phyloP scores from a whole-genome alignment of 2,888 invertebrate genomes.

The Girardia tigrina region DNA sequence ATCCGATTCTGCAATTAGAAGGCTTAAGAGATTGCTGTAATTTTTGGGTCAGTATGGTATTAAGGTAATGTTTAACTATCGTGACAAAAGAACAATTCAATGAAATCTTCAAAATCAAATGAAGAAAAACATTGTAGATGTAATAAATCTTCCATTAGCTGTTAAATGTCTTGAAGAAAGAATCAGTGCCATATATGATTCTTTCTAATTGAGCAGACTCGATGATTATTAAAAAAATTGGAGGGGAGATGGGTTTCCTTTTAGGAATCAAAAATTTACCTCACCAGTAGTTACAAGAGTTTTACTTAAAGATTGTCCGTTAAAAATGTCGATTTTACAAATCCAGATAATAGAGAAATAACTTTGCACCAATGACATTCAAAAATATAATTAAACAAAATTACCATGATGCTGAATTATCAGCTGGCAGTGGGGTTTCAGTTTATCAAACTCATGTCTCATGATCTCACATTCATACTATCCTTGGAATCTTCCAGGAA shows the following conservation, averaged over 20 bases:
- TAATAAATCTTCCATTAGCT: background rate
- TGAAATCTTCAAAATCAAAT: background rate
- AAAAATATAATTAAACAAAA: too few species aligned
- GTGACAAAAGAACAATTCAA: background rate
- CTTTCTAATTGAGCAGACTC: background rate
- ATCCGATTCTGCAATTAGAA: background rate
- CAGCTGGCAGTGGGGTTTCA: too few species aligned
- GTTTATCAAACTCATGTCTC: too few species aligned
- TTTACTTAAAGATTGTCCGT: background rate
- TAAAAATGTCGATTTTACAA: too few species aligned
- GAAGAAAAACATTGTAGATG: background rate
- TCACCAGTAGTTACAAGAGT: background rate
- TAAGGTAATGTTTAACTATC: background rate
- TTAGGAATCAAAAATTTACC: constrained; percentile 1
- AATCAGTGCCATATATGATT: background rate
- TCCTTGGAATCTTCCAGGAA: too few species aligned
- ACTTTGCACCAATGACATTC: too few species aligned
- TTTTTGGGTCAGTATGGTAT: background rate
- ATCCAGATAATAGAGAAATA: too few species aligned
- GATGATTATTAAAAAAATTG: background rate
- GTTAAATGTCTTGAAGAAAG: background rate
- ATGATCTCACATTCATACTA: too few species aligned
- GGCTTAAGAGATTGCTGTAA: background rate
- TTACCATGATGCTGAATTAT: too few species aligned
- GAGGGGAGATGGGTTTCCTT: background rate